Conservation (phyloP, 2,888 invertebrate genomes). For the Drosophila robusta region DNA sequence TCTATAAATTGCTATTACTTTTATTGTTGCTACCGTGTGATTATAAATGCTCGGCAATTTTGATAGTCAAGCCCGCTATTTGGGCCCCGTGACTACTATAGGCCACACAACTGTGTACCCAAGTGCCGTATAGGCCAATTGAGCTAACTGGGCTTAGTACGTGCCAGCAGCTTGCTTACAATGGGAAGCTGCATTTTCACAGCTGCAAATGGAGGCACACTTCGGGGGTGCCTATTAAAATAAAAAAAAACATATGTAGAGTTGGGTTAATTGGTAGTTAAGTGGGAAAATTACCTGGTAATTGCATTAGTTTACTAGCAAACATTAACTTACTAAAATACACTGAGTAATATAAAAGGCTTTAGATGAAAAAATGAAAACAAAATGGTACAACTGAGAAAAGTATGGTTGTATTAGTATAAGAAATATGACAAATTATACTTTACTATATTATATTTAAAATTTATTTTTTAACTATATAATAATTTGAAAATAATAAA, state of each 20-base stretch:
- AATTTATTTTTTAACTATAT: too few relatives aligned
- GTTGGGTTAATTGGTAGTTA: conserved; percentile 3
- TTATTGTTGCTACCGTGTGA: conserved; percentile 10
- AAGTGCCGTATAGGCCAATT: conserved; percentile 8
- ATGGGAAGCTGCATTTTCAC: conserved; percentile 3
- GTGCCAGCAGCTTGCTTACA: conserved; percentile 8
- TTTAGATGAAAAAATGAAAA: too few relatives aligned
- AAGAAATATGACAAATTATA: too few relatives aligned
- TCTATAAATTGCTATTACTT: conserved; percentile 19
- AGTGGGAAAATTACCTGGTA: neutral
- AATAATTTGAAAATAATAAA: too few relatives aligned
- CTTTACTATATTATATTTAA: too few relatives aligned
- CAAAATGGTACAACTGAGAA: too few relatives aligned
- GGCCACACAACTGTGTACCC: conserved; percentile 2
- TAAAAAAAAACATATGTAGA: neutral
- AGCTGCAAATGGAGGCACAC: conserved; percentile 1
- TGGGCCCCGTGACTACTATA: conserved; percentile 23
- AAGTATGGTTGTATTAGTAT: too few relatives aligned
- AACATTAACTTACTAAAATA: neutral
- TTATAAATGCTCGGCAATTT: conserved; percentile 15
- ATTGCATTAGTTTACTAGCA: neutral
- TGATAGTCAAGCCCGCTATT: conserved; percentile 6
- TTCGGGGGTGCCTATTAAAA: neutral
- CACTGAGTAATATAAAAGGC: too few relatives aligned
- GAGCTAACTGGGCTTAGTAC: conserved; percentile 22